These are phyloP conservation scores for Hyperoplus immaculatus DNA, from an alignment of 2,797 vertebrate species.

Conservation along the genomic window DNA sequence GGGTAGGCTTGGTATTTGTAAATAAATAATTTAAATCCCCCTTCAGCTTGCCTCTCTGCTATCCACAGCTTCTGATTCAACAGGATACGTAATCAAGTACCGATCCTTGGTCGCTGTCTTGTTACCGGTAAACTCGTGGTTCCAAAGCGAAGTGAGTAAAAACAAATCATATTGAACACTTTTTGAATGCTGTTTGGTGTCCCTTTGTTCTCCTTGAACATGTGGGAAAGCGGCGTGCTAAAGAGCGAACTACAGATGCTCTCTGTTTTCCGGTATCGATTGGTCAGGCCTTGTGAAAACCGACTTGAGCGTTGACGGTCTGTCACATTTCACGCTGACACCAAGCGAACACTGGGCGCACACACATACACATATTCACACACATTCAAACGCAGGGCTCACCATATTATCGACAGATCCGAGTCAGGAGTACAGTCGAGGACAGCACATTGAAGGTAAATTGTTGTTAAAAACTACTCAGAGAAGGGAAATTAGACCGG, in stretches of 20 bases:
- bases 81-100: conserved; percentile 55
- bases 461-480: conserved; percentile 33
- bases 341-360: conserved; percentile 73
- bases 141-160: background rate
- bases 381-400: conserved; percentile 63
- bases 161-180: fast-evolving
- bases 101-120: background rate
- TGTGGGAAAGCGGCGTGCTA: fast-evolving
- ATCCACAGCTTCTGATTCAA: conserved; percentile 74
- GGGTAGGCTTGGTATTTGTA: conserved; percentile 77
- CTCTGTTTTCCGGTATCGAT: conserved; percentile 62
- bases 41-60: conserved; percentile 77
- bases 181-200: fast-evolving
- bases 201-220: fast-evolving
- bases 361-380: conserved; percentile 47
- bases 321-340: conserved; percentile 89
- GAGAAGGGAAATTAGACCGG: conserved; percentile 6
- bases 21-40: conserved; percentile 85
- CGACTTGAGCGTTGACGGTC: conserved; percentile 83
- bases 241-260: conserved; percentile 11
- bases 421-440: conserved; percentile 64
- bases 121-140: background rate
- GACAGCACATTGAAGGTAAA: conserved; percentile 72
- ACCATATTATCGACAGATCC: conserved; percentile 76
- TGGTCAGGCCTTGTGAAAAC: conserved; percentile 74